phyloP scores from a whole-genome alignment of 2,113 vertebrate species.

The Podocnemis expansa region DNA sequence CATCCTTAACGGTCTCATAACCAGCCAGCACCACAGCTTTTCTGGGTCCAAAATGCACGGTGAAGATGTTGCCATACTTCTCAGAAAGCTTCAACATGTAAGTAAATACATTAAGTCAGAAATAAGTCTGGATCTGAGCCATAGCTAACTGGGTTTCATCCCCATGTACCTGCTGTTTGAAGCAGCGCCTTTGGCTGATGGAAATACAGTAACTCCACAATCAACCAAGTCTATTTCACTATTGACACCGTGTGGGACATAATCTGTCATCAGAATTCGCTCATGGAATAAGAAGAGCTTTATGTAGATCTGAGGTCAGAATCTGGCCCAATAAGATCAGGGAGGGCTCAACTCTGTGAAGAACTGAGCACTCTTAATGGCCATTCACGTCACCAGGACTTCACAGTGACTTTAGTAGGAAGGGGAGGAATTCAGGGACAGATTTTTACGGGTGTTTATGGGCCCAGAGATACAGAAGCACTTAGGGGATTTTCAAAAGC shows the following conservation, averaged over 20 bases:
- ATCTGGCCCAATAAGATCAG: neutral
- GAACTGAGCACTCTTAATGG: neutral
- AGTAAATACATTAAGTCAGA: neutral
- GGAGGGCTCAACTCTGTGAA: neutral
- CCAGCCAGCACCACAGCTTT: slow-evolving; percentile 83
- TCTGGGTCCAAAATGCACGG: slow-evolving; percentile 79
- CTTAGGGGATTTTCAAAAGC: neutral
- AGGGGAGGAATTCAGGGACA: neutral
- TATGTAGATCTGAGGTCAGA: neutral
- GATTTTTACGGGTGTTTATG: neutral
- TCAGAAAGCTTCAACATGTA: slow-evolving; percentile 81
- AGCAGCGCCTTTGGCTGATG: neutral
- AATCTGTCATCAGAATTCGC: neutral
- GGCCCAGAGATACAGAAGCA: neutral
- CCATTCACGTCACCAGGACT: neutral
- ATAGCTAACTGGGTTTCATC: neutral
- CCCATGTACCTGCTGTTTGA: neutral
- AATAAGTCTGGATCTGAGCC: neutral
- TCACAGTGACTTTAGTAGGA: neutral
- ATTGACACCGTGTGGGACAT: neutral
- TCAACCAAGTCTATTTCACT: neutral
- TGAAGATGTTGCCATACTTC: slow-evolving; percentile 83
- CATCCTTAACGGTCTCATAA: slow-evolving; percentile 83
- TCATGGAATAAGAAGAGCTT: neutral
- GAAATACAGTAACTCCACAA: neutral